phyloP scores from a whole-genome alignment of 2,888 invertebrate species.

The Syrphus vitripennis region DNA sequence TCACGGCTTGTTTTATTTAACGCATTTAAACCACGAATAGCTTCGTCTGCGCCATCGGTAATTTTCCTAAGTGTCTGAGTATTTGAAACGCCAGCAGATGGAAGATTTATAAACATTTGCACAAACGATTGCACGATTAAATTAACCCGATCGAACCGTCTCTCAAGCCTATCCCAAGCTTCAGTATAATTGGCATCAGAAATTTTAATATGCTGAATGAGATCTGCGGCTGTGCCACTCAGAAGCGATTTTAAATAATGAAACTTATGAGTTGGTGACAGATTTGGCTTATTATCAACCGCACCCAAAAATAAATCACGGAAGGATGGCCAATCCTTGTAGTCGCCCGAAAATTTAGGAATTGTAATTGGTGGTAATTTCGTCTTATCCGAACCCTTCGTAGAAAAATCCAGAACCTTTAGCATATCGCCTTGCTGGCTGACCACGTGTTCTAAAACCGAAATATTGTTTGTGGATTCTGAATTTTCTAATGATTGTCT shows the following conservation, averaged over 20 bases:
- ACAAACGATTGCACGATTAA: conserved; percentile 11
- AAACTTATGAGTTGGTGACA: conserved; percentile 57
- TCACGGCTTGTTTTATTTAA: no score
- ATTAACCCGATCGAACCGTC: neutral
- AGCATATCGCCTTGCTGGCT: conserved; percentile 9
- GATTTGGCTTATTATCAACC: conserved; percentile 35
- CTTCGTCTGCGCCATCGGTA: no score
- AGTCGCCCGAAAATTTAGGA: no score
- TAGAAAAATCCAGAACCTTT: neutral
- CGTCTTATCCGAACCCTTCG: neutral
- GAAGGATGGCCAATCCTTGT: conserved; percentile 65
- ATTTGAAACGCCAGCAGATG: neutral
- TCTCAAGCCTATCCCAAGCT: neutral
- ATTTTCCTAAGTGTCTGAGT: no score
- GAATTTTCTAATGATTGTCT: neutral
- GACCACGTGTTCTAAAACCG: neutral
- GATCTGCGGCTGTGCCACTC: conserved; percentile 40
- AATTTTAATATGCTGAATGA: conserved; percentile 57
- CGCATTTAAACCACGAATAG: no score
- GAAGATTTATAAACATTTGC: neutral
- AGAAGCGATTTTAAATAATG: conserved; percentile 57
- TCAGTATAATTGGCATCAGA: conserved; percentile 55
- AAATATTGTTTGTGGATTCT: neutral
- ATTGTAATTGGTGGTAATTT: conserved; percentile 51
- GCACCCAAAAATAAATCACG: conserved; percentile 62